phyloP scores from a whole-genome alignment of 2,797 vertebrate species.

The Neoniphon sammara region DNA sequence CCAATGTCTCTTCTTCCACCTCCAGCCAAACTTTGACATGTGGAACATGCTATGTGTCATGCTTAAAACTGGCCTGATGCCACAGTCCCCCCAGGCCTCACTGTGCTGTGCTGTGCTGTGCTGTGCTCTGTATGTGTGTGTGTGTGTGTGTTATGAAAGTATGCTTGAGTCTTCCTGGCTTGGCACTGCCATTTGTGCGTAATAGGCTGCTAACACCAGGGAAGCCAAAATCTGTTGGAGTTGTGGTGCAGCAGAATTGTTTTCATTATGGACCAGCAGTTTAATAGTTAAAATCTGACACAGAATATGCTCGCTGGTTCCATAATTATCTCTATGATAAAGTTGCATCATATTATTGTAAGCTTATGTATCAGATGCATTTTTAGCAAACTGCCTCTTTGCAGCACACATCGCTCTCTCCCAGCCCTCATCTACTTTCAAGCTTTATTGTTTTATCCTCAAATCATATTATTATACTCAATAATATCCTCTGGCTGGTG shows the following conservation, averaged over 20 bases:
- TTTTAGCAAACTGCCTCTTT: no score
- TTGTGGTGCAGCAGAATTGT: conserved; percentile 10
- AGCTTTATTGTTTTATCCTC: no score
- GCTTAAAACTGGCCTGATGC: conserved; percentile 34
- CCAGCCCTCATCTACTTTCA: no score
- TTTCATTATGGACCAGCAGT: not conserved
- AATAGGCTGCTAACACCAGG: not conserved
- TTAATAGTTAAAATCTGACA: not conserved
- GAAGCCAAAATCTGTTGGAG: not conserved
- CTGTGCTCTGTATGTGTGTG: conserved; percentile 28
- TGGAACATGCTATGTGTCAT: conserved; percentile 33
- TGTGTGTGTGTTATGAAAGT: conserved; percentile 19
- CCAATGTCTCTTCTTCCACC: not conserved
- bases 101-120: conserved; percentile 14
- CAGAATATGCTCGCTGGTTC: not conserved
- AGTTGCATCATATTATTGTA: no score
- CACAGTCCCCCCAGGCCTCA: conserved; percentile 23
- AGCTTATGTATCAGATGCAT: no score
- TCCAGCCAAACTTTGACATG: conserved; percentile 22
- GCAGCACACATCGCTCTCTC: no score
- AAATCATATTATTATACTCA: no score
- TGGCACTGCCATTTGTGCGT: conserved; percentile 32
- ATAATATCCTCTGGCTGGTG: no score
- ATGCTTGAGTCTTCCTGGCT: conserved; percentile 30
- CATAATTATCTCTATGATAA: no score